Conservation (phyloP, 2,113 vertebrate species). For the Microcebus tavaratra region DNA sequence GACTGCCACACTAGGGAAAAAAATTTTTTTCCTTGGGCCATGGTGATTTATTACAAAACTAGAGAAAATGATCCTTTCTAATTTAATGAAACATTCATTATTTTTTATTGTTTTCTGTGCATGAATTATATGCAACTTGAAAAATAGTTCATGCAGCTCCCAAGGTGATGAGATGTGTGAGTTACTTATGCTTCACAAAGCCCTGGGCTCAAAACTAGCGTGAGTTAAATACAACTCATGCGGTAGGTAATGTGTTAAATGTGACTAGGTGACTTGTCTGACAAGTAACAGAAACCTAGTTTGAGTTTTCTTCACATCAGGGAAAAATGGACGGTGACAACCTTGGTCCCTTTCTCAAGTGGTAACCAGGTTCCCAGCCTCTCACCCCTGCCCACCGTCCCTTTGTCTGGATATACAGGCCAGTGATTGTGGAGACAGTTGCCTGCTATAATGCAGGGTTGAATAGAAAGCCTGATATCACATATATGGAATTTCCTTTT, state of each 20-base stretch:
- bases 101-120: too few species aligned
- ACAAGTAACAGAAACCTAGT: not conserved
- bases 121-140: too few species aligned
- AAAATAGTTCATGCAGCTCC: too few species aligned
- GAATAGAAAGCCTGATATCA: not conserved
- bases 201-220: too few species aligned
- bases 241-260: not conserved
- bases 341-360: not conserved
- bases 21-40: too few species aligned
- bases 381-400: not conserved
- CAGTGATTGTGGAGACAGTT: not conserved
- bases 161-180: too few species aligned
- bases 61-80: too few species aligned
- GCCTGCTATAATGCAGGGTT: not conserved
- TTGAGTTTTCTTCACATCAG: constrained; percentile 6
- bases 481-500: not conserved
- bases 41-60: too few species aligned
- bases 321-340: not conserved
- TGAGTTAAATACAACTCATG: too few species aligned
- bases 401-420: not conserved
- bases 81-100: too few species aligned
- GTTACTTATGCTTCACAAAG: too few species aligned
- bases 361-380: not conserved
- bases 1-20: too few species aligned
- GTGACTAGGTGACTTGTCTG: not conserved